These are phyloP conservation scores for Cottoperca gobio DNA, from an alignment of 2,797 vertebrate genomes.

Conservation along the genomic window DNA sequence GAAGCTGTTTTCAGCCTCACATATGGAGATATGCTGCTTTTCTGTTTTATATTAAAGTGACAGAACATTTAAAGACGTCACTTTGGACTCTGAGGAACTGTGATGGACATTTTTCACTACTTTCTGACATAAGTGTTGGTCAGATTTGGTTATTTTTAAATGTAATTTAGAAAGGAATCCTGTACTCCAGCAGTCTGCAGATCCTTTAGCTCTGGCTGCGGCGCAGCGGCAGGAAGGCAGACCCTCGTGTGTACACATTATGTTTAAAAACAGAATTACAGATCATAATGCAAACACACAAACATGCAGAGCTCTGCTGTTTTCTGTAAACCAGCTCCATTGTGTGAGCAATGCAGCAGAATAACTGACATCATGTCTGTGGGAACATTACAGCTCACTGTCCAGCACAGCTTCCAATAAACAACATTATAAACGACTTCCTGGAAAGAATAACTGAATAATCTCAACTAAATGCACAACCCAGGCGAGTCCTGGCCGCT, in stretches of 20 bases:
- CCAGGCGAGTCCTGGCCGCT: slow-evolving; percentile 39
- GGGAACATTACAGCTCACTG: slow-evolving; percentile 52
- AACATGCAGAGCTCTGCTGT: slow-evolving; percentile 54
- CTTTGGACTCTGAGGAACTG: too few relatives aligned
- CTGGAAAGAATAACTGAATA: slow-evolving; percentile 77
- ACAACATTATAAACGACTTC: slow-evolving; percentile 66
- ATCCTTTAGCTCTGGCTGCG: slow-evolving; percentile 2
- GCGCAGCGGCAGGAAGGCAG: not conserved
- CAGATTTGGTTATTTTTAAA: not conserved
- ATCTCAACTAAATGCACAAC: slow-evolving; percentile 59
- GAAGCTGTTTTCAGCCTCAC: too few relatives aligned
- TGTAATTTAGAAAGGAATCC: not conserved
- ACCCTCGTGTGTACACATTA: not conserved
- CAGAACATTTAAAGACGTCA: too few relatives aligned
- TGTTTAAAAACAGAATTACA: slow-evolving; percentile 40
- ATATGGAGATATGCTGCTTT: too few relatives aligned
- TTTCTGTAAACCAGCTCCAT: slow-evolving; percentile 75
- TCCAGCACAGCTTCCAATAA: slow-evolving; percentile 56
- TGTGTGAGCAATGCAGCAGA: slow-evolving; percentile 68
- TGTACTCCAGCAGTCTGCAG: too few relatives aligned
- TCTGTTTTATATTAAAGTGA: too few relatives aligned
- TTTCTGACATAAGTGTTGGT: too few relatives aligned
- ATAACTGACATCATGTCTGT: slow-evolving; percentile 59
- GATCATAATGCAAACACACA: slow-evolving; percentile 36
- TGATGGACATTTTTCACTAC: too few relatives aligned